Conservation (phyloP, 2,888 invertebrate species). For the Chrysolina haemoptera region DNA sequence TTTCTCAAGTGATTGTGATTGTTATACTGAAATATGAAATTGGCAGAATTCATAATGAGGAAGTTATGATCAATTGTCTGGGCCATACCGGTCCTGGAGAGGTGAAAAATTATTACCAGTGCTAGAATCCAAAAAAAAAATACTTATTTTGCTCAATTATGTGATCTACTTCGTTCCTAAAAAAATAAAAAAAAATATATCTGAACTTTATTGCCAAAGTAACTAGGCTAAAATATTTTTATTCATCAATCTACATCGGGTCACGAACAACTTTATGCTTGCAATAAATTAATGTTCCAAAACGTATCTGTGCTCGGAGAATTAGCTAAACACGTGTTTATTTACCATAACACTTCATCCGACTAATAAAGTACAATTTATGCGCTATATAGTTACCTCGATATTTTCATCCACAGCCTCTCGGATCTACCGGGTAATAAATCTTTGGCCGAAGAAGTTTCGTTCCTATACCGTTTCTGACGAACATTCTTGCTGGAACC, state of each 20-base stretch:
- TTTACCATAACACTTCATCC: conserved; percentile 55
- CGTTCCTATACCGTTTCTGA: conserved; percentile 38
- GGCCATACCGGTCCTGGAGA: too few relatives aligned
- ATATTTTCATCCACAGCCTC: conserved; percentile 66
- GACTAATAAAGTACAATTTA: conserved; percentile 66
- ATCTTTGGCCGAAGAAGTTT: conserved; percentile 60
- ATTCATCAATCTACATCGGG: background rate
- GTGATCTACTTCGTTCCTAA: too few relatives aligned
- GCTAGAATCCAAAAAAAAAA: too few relatives aligned
- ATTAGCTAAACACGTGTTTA: conserved; percentile 51
- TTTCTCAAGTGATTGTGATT: too few relatives aligned
- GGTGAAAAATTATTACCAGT: too few relatives aligned
- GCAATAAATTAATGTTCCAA: conserved; percentile 11
- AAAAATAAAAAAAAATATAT: too few relatives aligned
- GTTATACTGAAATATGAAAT: too few relatives aligned
- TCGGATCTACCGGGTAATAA: conserved; percentile 65
- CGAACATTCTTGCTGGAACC: conserved; percentile 42
- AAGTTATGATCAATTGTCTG: too few relatives aligned
- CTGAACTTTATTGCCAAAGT: too few relatives aligned
- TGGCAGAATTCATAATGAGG: too few relatives aligned
- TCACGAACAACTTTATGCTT: background rate
- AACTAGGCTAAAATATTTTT: background rate
- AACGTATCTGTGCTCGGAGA: conserved; percentile 36
- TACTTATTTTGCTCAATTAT: too few relatives aligned
- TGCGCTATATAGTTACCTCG: conserved; percentile 66